These are phyloP conservation scores for Steatocranus sp. DNA, from an alignment of 2,797 vertebrate species.

Conservation along the genomic window DNA sequence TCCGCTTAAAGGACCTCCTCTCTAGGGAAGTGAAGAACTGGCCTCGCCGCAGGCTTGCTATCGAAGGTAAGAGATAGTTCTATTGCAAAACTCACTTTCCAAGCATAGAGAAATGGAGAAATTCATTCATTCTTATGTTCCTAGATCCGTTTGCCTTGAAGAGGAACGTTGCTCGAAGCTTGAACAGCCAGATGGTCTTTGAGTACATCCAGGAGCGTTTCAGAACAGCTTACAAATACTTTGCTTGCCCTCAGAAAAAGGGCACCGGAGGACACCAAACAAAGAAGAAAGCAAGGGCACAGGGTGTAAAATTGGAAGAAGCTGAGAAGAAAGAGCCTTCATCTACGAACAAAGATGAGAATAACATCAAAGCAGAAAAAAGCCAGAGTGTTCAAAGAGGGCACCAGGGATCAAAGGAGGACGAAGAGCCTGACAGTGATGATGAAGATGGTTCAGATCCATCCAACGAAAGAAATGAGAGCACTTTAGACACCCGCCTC, in stretches of 20 bases:
- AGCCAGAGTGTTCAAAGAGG: background rate
- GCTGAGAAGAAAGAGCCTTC: background rate
- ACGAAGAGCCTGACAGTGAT: constrained; percentile 38
- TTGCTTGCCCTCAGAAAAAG: constrained; percentile 89
- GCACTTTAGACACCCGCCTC: constrained; percentile 39
- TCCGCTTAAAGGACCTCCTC: constrained; percentile 87
- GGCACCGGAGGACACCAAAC: constrained; percentile 51
- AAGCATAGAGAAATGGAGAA: background rate
- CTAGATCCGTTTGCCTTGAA: constrained; percentile 93
- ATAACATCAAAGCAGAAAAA: background rate
- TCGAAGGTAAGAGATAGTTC: constrained; percentile 81
- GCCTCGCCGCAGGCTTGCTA: constrained; percentile 94
- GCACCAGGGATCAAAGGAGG: constrained; percentile 11
- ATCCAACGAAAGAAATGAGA: constrained; percentile 26
- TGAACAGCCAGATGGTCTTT: constrained; percentile 99
- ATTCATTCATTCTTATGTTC: background rate
- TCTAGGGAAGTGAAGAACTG: constrained; percentile 94
- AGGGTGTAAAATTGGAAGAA: background rate
- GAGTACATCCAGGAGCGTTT: constrained; percentile 98
- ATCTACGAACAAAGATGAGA: background rate
- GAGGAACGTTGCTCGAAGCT: constrained; percentile 94
- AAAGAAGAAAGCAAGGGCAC: constrained; percentile 33
- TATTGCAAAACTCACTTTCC: background rate
- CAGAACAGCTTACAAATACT: constrained; percentile 93
- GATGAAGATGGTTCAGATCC: constrained; percentile 38